phyloP scores from a whole-genome alignment of 2,113 vertebrate genomes.

The Urocynchramus pylzowi region DNA sequence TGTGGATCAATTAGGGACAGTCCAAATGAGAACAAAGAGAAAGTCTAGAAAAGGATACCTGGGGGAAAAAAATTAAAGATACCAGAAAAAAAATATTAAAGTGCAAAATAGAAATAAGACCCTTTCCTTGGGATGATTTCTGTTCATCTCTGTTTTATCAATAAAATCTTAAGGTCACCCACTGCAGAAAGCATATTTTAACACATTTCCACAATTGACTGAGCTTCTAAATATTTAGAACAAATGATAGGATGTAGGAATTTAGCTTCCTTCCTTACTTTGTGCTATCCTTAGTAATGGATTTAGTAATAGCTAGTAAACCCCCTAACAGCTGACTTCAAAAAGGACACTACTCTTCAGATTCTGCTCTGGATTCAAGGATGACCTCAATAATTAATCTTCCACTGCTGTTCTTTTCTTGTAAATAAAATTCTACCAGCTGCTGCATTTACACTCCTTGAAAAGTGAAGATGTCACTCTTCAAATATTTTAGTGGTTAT shows the following conservation, averaged over 20 bases:
- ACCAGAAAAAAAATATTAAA: neutral
- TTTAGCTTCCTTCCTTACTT: neutral
- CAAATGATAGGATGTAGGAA: neutral
- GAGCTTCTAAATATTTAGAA: neutral
- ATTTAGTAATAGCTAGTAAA: neutral
- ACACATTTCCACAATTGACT: neutral
- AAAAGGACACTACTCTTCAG: neutral
- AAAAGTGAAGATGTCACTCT: neutral
- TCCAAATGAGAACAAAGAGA: neutral
- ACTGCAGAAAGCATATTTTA: neutral
- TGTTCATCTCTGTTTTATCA: neutral
- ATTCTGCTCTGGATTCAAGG: neutral
- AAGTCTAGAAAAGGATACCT: neutral
- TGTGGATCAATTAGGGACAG: neutral
- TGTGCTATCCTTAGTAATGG: neutral
- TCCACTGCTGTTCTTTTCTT: neutral
- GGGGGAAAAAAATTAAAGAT: neutral
- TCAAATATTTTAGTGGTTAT: conserved; percentile 4
- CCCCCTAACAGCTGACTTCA: neutral
- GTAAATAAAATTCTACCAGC: conserved; percentile 2
- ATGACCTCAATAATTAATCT: neutral
- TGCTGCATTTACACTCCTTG: neutral
- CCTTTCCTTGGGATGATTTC: neutral
- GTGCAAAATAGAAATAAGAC: neutral
- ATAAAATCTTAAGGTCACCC: neutral